Base-by-base conservation (phyloP, 2,113 vertebrate genomes). In the Vicugna pacos region DNA sequence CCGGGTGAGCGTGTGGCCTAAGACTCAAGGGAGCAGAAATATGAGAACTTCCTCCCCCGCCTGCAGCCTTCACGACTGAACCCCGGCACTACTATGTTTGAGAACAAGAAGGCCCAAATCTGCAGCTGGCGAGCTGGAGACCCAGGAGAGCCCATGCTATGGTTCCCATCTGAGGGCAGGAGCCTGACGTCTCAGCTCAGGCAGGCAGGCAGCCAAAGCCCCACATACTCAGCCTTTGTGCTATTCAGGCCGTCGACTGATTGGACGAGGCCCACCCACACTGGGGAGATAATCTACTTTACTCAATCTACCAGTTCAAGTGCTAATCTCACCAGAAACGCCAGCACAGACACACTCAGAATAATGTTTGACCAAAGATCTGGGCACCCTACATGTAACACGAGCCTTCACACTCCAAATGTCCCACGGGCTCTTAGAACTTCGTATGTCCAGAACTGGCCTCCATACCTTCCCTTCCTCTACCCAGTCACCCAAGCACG, bases 191-290 rank as follows among this genome's bases (percentile, higher is more conserved):
- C 6, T 24, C 8, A 0, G 5, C 50, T n/a, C 62, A 69, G 8
- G 24, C 48, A 28, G 58, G 52, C 26, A 56, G 35, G 60, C 82
- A 67, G 62, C 26, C 19, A 0, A 26, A 28, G 32, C 38, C n/a
- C 24, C 13, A 22, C 3, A 4, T 20, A 30, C 3, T 3, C n/a
- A 5, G 26, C 19, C 48, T 46, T 46, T 32, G 75, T 11, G 65
- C 62, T 13, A 32, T 0, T 69, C 50, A 8, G 42, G 14, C 26
- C 50, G 56, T 50, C 35, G 17, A 2, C 8, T 1, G 42, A 5
- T 3, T 5, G 6, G 26, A 17, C 22, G 14, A 80, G 52, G 62
- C 62, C 62, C 62, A 12, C 88, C 28, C 50, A 13, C 4, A 11
- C 3, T 1, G 42, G 16, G 35, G 13, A 0, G 35, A 28, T 35